Percentiles rank a stretch among this genome's conserved stretches.
These are phyloP conservation scores for Ellobium chinense DNA, from an alignment of 2,888 invertebrate genomes.

Conservation along the genomic window DNA sequence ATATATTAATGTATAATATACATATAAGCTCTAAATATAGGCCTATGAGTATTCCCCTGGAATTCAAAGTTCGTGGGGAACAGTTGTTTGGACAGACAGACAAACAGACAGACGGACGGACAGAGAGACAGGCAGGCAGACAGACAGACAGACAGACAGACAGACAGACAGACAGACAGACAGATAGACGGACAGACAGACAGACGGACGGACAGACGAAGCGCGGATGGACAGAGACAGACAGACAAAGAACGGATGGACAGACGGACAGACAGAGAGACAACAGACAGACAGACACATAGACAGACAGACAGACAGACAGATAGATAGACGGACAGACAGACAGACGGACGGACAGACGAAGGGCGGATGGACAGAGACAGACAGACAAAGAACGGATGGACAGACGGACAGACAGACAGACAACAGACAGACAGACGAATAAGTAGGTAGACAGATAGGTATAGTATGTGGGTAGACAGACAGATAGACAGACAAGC, in stretches of 20 bases:
- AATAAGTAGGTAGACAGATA: neutral
- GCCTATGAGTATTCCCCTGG: too few species aligned
- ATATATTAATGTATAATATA: too few species aligned
- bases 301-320: neutral
- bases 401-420: neutral
- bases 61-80: too few species aligned
- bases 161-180: neutral
- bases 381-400: neutral
- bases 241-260: neutral
- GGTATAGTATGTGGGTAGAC: neutral
- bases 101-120: too few species aligned
- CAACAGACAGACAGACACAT: neutral
- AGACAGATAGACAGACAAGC: neutral
- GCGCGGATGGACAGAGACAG: neutral
- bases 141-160: neutral
- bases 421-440: neutral
- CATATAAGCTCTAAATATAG: too few species aligned
- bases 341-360: neutral
- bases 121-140: too few species aligned
- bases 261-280: neutral
- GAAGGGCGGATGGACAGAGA: neutral
- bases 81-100: too few species aligned
- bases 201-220: neutral
- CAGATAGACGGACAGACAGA: neutral
- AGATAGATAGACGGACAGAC: neutral